A percentile compares a stretch with the other conserved stretches of the same genome.
phyloP scores from a whole-genome alignment of 2,113 vertebrate genomes.

The Oreochromis niloticus region DNA sequence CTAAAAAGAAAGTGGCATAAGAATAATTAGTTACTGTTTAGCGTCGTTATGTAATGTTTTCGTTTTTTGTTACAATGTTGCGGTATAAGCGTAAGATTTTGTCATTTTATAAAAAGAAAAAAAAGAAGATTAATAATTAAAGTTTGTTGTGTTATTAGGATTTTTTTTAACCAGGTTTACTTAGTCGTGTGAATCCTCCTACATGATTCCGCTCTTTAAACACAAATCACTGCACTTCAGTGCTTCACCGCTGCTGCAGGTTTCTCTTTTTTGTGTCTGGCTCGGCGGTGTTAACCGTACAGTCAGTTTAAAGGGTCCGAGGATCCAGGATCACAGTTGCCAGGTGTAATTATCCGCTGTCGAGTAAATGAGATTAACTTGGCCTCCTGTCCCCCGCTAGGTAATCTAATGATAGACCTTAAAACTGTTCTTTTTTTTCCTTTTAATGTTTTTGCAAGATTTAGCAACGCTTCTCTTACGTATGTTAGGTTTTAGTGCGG shows the following conservation, averaged over 20 bases:
- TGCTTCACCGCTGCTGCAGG: neutral
- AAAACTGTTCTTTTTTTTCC: neutral
- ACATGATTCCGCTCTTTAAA: neutral
- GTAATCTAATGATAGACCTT: neutral
- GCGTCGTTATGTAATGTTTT: conserved; percentile 29
- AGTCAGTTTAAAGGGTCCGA: neutral
- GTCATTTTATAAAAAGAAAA: accelerated
- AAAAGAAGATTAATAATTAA: neutral
- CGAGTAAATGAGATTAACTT: conserved; percentile 11
- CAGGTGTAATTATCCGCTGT: conserved; percentile 5
- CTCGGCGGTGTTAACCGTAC: neutral
- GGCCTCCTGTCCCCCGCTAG: neutral
- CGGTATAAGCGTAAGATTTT: neutral
- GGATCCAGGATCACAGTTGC: neutral
- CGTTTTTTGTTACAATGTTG: neutral
- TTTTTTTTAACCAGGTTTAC: neutral
- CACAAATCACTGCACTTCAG: conserved; percentile 20
- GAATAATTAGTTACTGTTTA: neutral
- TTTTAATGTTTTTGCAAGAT: neutral
- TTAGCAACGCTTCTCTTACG: neutral
- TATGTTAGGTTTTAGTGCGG: neutral
- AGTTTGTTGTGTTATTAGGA: neutral
- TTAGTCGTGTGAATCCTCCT: neutral
- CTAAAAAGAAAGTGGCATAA: neutral
- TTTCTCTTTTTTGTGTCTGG: neutral